Evolutionary conservation across 1,140 invertebrate species (phyloP).

Genomic region (Atta colombica): DNA sequence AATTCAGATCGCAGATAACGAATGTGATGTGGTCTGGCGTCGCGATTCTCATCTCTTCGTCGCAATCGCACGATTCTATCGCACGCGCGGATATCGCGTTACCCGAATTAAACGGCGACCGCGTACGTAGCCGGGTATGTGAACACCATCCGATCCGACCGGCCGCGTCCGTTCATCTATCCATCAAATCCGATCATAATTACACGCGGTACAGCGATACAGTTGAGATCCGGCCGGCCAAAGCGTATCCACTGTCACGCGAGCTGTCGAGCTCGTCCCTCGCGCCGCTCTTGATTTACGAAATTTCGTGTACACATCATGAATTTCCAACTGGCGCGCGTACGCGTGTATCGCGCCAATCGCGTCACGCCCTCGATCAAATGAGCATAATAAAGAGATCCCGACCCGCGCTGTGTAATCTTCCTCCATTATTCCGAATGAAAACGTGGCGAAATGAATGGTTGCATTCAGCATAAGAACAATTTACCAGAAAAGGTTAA

Average conservation of each 20-base stretch:
- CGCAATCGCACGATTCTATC: constrained; percentile 51
- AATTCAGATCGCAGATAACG: constrained; percentile 49
- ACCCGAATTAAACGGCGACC: constrained; percentile 66
- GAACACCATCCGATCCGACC: constrained; percentile 52
- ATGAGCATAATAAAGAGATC: constrained; percentile 56
- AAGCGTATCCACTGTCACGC: constrained; percentile 62
- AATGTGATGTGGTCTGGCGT: constrained; percentile 25
- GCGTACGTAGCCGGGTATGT: constrained; percentile 29
- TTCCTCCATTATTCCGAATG: constrained; percentile 7
- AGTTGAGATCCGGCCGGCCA: constrained; percentile 20
- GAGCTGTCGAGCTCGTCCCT: constrained; percentile 38
- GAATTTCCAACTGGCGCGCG: constrained; percentile 37
- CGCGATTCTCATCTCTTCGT: constrained; percentile 50
- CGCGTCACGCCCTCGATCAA: constrained; percentile 50
- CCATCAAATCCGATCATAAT: constrained; percentile 66
- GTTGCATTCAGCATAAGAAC: background rate
- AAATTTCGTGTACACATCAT: constrained; percentile 58
- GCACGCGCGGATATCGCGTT: constrained; percentile 59
- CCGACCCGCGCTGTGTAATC: constrained; percentile 26
- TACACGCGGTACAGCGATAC: constrained; percentile 58
- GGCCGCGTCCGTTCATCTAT: constrained; percentile 63
- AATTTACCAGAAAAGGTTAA: background rate
- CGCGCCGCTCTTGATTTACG: constrained; percentile 47
- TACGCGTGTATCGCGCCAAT: constrained; percentile 40
- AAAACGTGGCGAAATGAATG: constrained; percentile 11